Evolutionary conservation across 2,113 vertebrate genomes (phyloP).

Genomic region (Lampris megalopsis): DNA sequence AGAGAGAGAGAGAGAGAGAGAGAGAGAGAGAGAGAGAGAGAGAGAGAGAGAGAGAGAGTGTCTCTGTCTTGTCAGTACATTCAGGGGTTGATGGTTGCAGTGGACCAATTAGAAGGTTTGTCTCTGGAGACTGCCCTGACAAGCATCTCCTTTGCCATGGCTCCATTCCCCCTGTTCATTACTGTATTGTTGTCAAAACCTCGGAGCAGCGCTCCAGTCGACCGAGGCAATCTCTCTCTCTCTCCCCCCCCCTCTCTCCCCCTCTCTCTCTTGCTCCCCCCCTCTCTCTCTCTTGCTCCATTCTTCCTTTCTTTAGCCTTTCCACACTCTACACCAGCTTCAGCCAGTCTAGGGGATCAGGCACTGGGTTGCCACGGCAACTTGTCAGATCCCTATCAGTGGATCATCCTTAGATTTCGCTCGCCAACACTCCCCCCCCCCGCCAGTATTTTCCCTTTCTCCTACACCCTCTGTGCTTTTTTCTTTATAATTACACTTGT

Average conservation of each 20-base stretch:
- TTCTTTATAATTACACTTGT: too few relatives aligned
- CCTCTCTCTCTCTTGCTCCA: conserved; percentile 35
- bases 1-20: too few relatives aligned
- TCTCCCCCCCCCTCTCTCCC: not conserved
- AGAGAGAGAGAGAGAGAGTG: not conserved
- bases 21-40: too few relatives aligned
- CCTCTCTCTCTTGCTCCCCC: conserved; percentile 19
- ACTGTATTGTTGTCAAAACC: conserved; percentile 58
- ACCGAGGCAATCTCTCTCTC: conserved; percentile 16
- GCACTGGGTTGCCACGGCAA: conserved; percentile 76
- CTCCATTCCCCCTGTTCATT: conserved; percentile 54
- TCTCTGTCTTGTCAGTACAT: conserved; percentile 31
- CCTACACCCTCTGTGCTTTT: too few relatives aligned
- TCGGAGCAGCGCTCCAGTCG: conserved; percentile 53
- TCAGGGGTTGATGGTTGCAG: conserved; percentile 32
- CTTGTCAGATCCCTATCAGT: conserved; percentile 59
- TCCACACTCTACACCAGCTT: conserved; percentile 61
- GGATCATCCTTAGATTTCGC: conserved; percentile 57
- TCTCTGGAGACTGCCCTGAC: conserved; percentile 23
- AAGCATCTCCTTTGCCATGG: conserved; percentile 1
- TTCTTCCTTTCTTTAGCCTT: not conserved
- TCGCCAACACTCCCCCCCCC: conserved; percentile 13
- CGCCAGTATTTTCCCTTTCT: not conserved
- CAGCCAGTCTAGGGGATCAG: conserved; percentile 63
- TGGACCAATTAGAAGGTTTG: conserved; percentile 43